Base-by-base conservation (phyloP, 2,113 vertebrate genomes). In the Leiothrix lutea region DNA sequence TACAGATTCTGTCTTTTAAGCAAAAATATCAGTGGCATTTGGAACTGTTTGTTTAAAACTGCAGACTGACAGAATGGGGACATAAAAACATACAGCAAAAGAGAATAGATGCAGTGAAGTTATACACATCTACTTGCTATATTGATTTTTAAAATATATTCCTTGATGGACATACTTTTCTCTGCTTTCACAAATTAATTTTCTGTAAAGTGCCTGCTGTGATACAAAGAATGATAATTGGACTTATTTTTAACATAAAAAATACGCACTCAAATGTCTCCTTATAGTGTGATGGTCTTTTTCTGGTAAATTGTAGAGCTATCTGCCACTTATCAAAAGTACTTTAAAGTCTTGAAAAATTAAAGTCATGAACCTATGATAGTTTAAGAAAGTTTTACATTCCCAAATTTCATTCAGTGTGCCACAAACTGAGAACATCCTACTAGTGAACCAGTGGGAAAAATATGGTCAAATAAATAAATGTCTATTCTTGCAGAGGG, bases 41-140 rank as follows among this genome's bases (percentile, higher is more conserved):
- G 90, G 92, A 97, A 90, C 53, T 92, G 92, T 96, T 97, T 94
- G 73, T 96, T 96, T 95, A 88, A 97, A 90, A 82, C 81, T 72
- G 40, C 67, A 95, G 73, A 96, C 88, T 96, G 97, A 98, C 96
- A 97, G 97, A 98, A 97, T 96, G 95, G 69, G 97, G 97, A 92
- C 95, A 97, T 66, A 84, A 96, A 95, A 96, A 96, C 82, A 89
- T 85, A 87, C 5, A 1, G 58, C 51, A 90, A 85, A 91, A 95
- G 79, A 88, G 90, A 93, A 91, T 62, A 93, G 48, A 94, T 79
- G 33, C 33, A 72, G 26, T 16, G 40, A 90, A 66, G 80, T 28
- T 79, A 83, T 58, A 94, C 28, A 48, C 48, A 51, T 83, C 78
- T 79, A 69, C 81, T 80, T 86, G 65, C 38, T 72, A 62, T 66